A percentile compares a stretch with the other conserved stretches of the same genome.
These are phyloP conservation scores for Perca schrenkii DNA, from an alignment of 2,113 vertebrate species.

Conservation along the genomic window DNA sequence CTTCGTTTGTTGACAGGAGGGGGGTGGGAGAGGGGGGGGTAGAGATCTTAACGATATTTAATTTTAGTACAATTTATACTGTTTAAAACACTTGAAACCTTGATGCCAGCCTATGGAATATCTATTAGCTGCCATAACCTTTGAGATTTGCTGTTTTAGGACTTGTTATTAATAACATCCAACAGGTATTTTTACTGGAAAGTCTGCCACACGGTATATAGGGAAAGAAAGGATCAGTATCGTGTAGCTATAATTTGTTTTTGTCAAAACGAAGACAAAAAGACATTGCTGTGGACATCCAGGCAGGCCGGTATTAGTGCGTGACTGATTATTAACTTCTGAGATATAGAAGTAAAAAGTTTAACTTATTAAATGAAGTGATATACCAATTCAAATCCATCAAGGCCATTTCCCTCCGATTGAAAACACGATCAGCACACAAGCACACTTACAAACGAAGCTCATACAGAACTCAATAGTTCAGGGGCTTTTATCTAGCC, in stretches of 20 bases:
- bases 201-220: slow-evolving; percentile 26
- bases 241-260: slow-evolving; percentile 8
- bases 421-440: slow-evolving; percentile 59
- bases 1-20: slow-evolving; percentile 19
- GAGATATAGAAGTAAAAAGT: slow-evolving; percentile 27
- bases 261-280: slow-evolving; percentile 35
- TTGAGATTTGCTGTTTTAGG: slow-evolving; percentile 46
- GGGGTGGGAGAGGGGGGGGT: not conserved
- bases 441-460: slow-evolving; percentile 63
- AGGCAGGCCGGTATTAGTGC: slow-evolving; percentile 8
- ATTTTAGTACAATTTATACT: slow-evolving; percentile 20
- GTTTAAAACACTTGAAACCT: slow-evolving; percentile 28
- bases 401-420: slow-evolving; percentile 48
- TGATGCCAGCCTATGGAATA: slow-evolving; percentile 47
- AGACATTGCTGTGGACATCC: slow-evolving; percentile 29
- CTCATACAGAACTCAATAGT: slow-evolving; percentile 66
- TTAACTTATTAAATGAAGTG: slow-evolving; percentile 41
- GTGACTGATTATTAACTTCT: slow-evolving; percentile 28
- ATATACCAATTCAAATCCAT: slow-evolving; percentile 66
- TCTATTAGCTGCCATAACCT: slow-evolving; percentile 69
- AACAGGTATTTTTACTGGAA: slow-evolving; percentile 2
- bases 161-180: not conserved
- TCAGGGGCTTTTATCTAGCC: slow-evolving; percentile 70
- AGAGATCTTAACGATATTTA: slow-evolving; percentile 11
- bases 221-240: slow-evolving; percentile 7